Evolutionary conservation across 2,888 invertebrate genomes (phyloP).

Genomic region (Andrena fulva): DNA sequence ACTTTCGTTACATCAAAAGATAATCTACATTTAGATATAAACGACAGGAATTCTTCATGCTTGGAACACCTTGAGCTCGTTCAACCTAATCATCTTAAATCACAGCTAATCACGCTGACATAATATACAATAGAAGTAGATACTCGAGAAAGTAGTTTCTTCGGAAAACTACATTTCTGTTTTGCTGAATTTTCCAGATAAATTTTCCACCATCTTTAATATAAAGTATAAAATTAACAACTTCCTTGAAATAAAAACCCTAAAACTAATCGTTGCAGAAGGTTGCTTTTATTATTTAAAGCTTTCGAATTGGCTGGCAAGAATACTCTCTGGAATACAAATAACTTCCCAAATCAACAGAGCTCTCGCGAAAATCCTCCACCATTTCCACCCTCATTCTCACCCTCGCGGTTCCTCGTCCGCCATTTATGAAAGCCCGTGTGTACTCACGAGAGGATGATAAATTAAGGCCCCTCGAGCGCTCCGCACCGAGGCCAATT

Average conservation of each 20-base stretch:
- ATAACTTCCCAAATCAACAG: conserved; percentile 6
- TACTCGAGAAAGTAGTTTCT: neutral
- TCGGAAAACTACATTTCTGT: too few species aligned
- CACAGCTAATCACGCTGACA: neutral
- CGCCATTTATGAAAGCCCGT: conserved; percentile 21
- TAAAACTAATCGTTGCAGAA: too few species aligned
- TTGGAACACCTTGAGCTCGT: neutral
- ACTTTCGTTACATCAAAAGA: neutral
- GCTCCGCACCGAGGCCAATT: conserved; percentile 57
- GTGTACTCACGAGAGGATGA: conserved; percentile 30
- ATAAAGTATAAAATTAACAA: too few species aligned
- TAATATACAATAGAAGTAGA: neutral
- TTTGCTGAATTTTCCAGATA: too few species aligned
- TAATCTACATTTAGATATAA: conserved; percentile 9
- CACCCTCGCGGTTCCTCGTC: neutral
- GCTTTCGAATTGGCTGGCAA: too few species aligned
- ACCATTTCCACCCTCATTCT: conserved; percentile 1
- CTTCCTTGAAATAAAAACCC: too few species aligned
- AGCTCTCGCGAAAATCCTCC: neutral
- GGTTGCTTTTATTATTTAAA: too few species aligned
- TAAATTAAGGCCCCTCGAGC: conserved; percentile 48
- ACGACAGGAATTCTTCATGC: neutral
- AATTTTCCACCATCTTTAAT: too few species aligned
- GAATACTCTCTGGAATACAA: neutral
- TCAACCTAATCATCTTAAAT: conserved; percentile 4